Base-by-base conservation (phyloP, 2,888 invertebrate genomes). In the Lamproptera curius region DNA sequence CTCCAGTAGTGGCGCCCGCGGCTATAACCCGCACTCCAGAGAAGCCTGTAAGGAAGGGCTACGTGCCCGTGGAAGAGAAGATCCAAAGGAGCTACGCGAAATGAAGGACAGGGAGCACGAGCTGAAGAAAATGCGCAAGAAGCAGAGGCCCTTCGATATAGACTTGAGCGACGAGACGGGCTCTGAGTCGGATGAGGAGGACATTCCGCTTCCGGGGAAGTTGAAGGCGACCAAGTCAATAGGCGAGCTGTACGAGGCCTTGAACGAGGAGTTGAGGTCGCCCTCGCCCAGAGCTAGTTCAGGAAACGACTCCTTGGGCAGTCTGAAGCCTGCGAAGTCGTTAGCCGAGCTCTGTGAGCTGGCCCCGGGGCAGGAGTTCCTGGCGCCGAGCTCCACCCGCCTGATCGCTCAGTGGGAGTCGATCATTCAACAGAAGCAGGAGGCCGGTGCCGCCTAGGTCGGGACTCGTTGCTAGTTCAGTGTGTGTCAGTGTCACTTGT, bases 41-140 rank as follows among this genome's bases (percentile, higher is more conserved):
- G 55, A 90, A 91, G 57, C 91, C 91, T 1, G 86, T 92, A 23
- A 89, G 95, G 46, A 94, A 94, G 56, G 95, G 95, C 11, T 95
- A 91, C 72, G 91, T 95, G 2, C 94, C 96, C 0, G 95, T 96
- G 1, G 96, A 97, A 71, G 93, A 95, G 63, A 95, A 95, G 76
- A 97, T 97, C 61, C 94, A 95, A 66, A 92, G 54, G 97, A 97
- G 74, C 81, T 97, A 42, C 89, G 92, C 67, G 96, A 97, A 63
- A 93, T 96, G 90, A 93, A 94, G 65, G 91, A 91, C 56, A 88
- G 95, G 46, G 95, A 95, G 67, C 92, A 93, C 55, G 95, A 95
- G 66, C 81, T 95, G 35, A 94, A 94, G 89, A 87, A 89, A 56
- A 89, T 91, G 84, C 86, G 93, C 54, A 89, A 90, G 70, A 89